Conservation (phyloP, 2,113 vertebrate species). For the Triplophysa siluroides region DNA sequence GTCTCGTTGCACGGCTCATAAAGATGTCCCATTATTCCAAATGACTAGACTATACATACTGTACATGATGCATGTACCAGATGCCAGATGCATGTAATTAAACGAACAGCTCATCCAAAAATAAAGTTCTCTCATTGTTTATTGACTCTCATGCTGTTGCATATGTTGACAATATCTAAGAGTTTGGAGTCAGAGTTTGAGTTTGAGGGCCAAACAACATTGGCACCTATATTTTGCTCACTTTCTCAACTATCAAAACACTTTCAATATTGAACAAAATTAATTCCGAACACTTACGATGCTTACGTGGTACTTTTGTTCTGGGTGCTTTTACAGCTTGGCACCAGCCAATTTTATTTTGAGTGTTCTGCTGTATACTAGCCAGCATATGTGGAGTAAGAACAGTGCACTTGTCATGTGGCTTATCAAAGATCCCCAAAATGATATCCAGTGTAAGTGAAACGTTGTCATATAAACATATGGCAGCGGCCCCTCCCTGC, state of each 20-base stretch:
- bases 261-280: no score
- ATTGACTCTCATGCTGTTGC: neutral
- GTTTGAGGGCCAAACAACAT: no score
- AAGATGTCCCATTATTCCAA: slow-evolving; percentile 29
- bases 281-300: no score
- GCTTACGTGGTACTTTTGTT: no score
- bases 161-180: neutral
- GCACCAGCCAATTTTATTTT: no score
- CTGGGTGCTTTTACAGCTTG: no score
- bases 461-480: slow-evolving; percentile 28
- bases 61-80: no score
- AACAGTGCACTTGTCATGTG: neutral
- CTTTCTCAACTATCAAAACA: no score
- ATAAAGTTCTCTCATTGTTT: neutral
- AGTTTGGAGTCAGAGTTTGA: no score
- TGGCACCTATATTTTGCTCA: no score
- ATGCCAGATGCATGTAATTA: neutral
- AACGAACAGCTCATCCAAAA: neutral
- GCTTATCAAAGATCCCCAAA: neutral
- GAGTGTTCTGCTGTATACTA: no score
- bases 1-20: slow-evolving; percentile 5
- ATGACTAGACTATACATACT: neutral
- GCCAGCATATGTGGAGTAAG: neutral
- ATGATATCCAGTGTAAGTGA: slow-evolving; percentile 1
- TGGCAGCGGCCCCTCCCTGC: slow-evolving; percentile 20